Base-by-base conservation (phyloP, 2,888 invertebrate genomes). In the Scaptomyza polygonia region DNA sequence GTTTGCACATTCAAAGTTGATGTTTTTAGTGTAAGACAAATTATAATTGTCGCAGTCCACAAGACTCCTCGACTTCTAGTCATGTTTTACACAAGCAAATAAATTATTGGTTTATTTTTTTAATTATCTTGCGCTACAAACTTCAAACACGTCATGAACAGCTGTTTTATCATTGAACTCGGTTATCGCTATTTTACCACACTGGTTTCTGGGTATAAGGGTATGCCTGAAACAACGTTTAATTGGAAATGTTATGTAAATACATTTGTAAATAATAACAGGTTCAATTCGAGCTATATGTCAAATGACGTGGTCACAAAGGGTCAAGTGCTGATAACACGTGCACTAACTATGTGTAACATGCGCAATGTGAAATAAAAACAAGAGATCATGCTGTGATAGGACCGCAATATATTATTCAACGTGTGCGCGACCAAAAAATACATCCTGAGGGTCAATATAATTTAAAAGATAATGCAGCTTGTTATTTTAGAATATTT, bases 401-500 rank as follows among this genome's bases (percentile, higher is more conserved):
- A 25, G 25, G 16, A 29, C 9, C 11, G n/a, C 36, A 34, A 58
- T n/a, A 45, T 45, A 44, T 25, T 27, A 42, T 54, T 58, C 42
- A 30, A 34, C n/a, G 34, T n/a, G 5, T 40, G 34, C 51, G 29
- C 44, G 34, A 29, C 54, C 48, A 42, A 53, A 56, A 32, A 59
- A 39, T 44, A 64, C 52, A 43, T 49, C 40, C 11, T 39, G 72
- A 82, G 85, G 87, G 87, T 87, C 79, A 79, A 76, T 25, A 65
- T 68, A 47, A 70, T 69, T 78, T 71, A 9, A 47, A 73, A 69
- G 85, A 82, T 87, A 84, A 85, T 86, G 58, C 12, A 29, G 57
- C 59, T 64, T 79, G 65, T 84, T 86, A 49, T 81, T 84, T 86
- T 48, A 71, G 66, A 48, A 66, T 61, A 55, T 66, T 73, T 82